A percentile compares a stretch with the other conserved stretches of the same genome.
phyloP scores from a whole-genome alignment of 2,888 invertebrate species.

The Smittia sp. region DNA sequence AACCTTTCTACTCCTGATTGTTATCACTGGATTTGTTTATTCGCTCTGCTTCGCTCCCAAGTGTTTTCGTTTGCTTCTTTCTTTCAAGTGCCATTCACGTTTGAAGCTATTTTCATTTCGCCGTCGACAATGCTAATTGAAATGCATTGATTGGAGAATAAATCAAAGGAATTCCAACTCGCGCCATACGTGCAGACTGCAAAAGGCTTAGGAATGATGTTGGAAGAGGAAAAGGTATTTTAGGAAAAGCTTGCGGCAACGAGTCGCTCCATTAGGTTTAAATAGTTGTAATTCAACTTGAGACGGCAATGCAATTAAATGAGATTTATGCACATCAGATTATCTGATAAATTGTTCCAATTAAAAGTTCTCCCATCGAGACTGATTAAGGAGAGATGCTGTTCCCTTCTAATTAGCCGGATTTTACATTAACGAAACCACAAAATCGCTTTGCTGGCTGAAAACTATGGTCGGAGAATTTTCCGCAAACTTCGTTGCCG shows the following conservation, averaged over 20 bases:
- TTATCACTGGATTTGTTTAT: neutral
- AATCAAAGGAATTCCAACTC: no score
- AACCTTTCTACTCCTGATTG: neutral
- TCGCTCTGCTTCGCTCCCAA: neutral
- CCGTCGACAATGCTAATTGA: neutral
- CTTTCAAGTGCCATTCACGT: constrained; percentile 8
- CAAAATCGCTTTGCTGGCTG: no score
- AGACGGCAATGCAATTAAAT: constrained; percentile 2
- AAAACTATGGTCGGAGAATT: no score
- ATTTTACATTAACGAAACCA: no score
- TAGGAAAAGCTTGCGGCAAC: neutral
- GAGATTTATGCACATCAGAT: constrained; percentile 12
- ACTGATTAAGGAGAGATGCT: neutral
- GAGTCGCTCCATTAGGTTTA: neutral
- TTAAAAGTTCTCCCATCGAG: neutral
- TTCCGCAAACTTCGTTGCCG: no score
- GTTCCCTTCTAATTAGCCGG: no score
- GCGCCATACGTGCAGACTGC: no score
- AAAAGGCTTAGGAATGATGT: neutral
- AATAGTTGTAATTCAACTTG: constrained; percentile 3
- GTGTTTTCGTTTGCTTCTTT: neutral
- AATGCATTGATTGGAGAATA: neutral
- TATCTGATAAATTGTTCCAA: neutral
- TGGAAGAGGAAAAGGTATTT: neutral
- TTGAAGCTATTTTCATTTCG: neutral